Conservation (phyloP, 2,113 vertebrate genomes). For the Manacus vitellinus region DNA sequence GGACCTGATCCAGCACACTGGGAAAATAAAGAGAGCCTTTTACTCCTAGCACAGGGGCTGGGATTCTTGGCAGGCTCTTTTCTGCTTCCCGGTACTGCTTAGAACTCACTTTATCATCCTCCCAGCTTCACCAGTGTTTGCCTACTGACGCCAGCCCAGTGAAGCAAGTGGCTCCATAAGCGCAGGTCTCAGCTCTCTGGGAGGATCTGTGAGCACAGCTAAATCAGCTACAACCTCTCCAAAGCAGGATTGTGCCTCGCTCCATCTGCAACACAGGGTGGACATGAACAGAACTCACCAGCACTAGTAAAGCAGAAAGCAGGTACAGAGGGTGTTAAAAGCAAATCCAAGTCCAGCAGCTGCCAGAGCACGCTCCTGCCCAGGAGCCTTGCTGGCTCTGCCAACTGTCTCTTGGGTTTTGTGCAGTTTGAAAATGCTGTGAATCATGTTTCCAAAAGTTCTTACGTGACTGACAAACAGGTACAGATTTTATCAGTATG, state of each 20-base stretch:
- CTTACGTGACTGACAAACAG: not conserved
- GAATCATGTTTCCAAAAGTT: slow-evolving; percentile 3
- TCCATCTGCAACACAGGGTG: not conserved
- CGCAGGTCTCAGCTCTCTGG: rapidly evolving
- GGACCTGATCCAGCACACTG: not conserved
- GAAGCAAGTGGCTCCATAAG: not conserved
- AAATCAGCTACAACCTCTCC: not conserved
- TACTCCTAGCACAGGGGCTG: not conserved
- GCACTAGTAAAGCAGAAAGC: not conserved
- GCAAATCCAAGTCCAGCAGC: not conserved
- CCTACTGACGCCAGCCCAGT: not conserved
- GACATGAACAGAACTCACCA: not conserved
- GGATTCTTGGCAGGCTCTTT: not conserved
- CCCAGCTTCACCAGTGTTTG: not conserved
- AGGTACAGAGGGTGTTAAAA: not conserved
- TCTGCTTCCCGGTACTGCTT: not conserved
- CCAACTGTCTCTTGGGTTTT: not conserved
- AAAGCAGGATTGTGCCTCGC: not conserved
- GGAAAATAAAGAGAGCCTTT: not conserved
- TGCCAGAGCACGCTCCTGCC: not conserved
- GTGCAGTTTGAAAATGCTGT: not conserved
- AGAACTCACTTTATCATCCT: not conserved
- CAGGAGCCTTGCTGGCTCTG: not conserved
- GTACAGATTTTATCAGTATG: not conserved
- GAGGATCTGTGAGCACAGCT: not conserved